Evolutionary conservation across 2,888 invertebrate genomes (phyloP).

Genomic region (Exephanes ischioxanthus): DNA sequence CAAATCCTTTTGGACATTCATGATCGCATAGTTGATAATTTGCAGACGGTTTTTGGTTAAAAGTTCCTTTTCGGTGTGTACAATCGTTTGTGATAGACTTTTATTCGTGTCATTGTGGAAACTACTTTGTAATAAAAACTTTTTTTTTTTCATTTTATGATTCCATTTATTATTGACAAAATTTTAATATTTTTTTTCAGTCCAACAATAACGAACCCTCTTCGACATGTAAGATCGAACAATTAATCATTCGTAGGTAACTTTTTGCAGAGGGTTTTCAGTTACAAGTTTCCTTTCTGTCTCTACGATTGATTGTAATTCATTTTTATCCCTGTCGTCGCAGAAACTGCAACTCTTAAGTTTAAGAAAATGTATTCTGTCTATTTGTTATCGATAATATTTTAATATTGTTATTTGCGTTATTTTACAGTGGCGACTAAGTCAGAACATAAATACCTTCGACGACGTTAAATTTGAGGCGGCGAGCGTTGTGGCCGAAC

Average conservation of each 20-base stretch:
- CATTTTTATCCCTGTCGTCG: not conserved
- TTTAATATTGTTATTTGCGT: not conserved
- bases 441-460: slow-evolving; percentile 94
- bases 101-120: not conserved
- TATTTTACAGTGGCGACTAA: slow-evolving; percentile 92
- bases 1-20: not conserved
- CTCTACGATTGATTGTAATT: not conserved
- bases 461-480: slow-evolving; percentile 99
- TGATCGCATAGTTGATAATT: no score
- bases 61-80: not conserved
- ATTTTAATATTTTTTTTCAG: not conserved
- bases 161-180: not conserved
- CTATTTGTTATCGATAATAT: not conserved
- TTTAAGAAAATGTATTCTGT: not conserved
- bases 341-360: not conserved
- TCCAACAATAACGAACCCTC: slow-evolving; percentile 29
- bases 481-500: slow-evolving; percentile 95
- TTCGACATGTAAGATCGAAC: no score
- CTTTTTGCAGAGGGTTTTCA: not conserved
- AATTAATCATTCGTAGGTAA: not conserved
- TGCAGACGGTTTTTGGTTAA: not conserved
- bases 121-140: not conserved
- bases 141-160: not conserved
- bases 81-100: not conserved
- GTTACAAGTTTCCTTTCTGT: not conserved